A percentile compares a stretch with the other conserved stretches of the same genome.
phyloP scores from a whole-genome alignment of 2,797 vertebrate species.

The Nasua narica region DNA sequence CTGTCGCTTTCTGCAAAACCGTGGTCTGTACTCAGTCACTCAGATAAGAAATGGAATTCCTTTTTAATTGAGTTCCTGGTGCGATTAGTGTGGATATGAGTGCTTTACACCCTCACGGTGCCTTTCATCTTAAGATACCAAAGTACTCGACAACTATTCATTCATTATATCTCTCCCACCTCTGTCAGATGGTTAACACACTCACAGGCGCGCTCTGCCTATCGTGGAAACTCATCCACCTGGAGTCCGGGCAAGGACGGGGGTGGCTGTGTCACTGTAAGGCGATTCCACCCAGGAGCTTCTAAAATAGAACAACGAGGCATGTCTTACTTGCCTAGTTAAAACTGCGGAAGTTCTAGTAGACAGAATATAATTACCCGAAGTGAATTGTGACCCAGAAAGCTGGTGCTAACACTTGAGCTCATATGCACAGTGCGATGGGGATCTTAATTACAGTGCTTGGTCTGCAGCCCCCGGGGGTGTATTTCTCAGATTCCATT shows the following conservation, averaged over 20 bases:
- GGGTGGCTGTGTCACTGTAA: neutral
- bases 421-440: neutral
- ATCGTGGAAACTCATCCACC: neutral
- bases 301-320: neutral
- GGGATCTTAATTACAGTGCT: neutral
- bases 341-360: neutral
- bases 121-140: slow-evolving; percentile 22
- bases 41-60: slow-evolving; percentile 18
- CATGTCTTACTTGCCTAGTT: neutral
- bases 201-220: neutral
- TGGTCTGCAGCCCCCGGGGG: neutral
- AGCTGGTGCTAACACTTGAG: neutral
- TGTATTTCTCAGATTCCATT: neutral
- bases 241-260: neutral
- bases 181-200: neutral
- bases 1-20: slow-evolving; percentile 10
- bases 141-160: neutral
- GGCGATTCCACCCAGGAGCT: neutral
- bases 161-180: neutral
- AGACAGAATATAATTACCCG: neutral
- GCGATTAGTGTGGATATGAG: neutral
- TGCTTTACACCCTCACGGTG: neutral
- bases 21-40: neutral
- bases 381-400: neutral
- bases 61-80: slow-evolving; percentile 51